phyloP scores from a whole-genome alignment of 2,888 invertebrate species.

The Sclerodermus sp. region DNA sequence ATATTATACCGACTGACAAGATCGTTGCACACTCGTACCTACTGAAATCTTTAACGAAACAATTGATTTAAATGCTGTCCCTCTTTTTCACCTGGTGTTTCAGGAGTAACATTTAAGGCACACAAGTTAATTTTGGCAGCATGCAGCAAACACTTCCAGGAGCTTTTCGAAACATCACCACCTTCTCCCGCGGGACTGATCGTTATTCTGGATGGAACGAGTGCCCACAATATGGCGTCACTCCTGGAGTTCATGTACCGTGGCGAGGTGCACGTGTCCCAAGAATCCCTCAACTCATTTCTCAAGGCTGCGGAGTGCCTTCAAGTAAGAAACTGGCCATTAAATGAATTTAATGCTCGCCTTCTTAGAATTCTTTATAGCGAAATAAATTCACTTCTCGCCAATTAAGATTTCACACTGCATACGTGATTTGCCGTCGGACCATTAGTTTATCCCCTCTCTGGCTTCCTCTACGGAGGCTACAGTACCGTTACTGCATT shows the following conservation, averaged over 20 bases:
- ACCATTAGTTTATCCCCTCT: too few species aligned
- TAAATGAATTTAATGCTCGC: too few species aligned
- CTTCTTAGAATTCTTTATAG: too few species aligned
- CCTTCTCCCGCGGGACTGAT: constrained; percentile 77
- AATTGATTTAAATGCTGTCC: too few species aligned
- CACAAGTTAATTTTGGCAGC: constrained; percentile 90
- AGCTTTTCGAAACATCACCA: constrained; percentile 85
- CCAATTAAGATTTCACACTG: too few species aligned
- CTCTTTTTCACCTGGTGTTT: constrained; percentile 12
- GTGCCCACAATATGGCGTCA: constrained; percentile 88
- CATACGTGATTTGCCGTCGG: too few species aligned
- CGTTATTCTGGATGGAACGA: constrained; percentile 87
- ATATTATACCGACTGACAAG: neutral
- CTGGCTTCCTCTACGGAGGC: too few species aligned
- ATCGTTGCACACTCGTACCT: too few species aligned
- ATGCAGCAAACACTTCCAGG: constrained; percentile 91
- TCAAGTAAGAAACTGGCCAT: constrained; percentile 69
- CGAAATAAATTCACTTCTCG: too few species aligned
- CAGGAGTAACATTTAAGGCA: constrained; percentile 88
- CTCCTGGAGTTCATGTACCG: constrained; percentile 93
- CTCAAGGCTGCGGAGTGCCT: constrained; percentile 89
- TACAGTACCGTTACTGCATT: too few species aligned
- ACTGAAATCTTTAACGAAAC: too few species aligned
- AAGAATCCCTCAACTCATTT: constrained; percentile 88
- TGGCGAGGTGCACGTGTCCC: constrained; percentile 90